Evolutionary conservation across 2,888 invertebrate species (phyloP).

Genomic region (Cataglyphis altisquamis): DNA sequence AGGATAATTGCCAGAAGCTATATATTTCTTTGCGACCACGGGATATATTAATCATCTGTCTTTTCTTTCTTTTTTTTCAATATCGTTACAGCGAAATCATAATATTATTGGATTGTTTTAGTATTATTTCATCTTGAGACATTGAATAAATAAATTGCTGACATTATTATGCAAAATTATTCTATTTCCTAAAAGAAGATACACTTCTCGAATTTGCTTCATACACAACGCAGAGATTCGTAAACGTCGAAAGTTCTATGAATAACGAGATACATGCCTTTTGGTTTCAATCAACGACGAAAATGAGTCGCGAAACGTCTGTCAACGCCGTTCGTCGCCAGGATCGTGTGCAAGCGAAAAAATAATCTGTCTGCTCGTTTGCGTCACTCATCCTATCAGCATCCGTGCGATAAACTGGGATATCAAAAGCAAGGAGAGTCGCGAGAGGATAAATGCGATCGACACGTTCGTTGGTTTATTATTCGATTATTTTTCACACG

Average conservation of each 20-base stretch:
- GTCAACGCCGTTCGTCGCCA: slow-evolving; percentile 43
- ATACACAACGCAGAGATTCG: neutral
- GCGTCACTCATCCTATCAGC: slow-evolving; percentile 49
- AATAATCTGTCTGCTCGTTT: slow-evolving; percentile 59
- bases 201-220: slow-evolving; percentile 2
- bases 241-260: slow-evolving; percentile 8
- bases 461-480: slow-evolving; percentile 62
- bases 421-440: slow-evolving; percentile 16
- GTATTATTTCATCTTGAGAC: neutral
- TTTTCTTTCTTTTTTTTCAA: neutral
- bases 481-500: slow-evolving; percentile 65
- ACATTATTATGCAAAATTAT: neutral
- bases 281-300: slow-evolving; percentile 59
- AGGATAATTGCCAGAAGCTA: slow-evolving; percentile 9
- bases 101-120: neutral
- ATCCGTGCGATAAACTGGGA: slow-evolving; percentile 31
- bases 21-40: neutral
- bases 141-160: neutral
- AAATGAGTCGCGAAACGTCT: slow-evolving; percentile 52
- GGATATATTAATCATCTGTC: neutral
- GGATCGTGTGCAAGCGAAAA: slow-evolving; percentile 48
- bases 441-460: slow-evolving; percentile 52
- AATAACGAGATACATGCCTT: slow-evolving; percentile 49
- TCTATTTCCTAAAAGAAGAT: neutral
- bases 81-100: neutral